Base-by-base conservation (phyloP, 2,113 vertebrate species). In the Dunckerocampus dactyliophorus region DNA sequence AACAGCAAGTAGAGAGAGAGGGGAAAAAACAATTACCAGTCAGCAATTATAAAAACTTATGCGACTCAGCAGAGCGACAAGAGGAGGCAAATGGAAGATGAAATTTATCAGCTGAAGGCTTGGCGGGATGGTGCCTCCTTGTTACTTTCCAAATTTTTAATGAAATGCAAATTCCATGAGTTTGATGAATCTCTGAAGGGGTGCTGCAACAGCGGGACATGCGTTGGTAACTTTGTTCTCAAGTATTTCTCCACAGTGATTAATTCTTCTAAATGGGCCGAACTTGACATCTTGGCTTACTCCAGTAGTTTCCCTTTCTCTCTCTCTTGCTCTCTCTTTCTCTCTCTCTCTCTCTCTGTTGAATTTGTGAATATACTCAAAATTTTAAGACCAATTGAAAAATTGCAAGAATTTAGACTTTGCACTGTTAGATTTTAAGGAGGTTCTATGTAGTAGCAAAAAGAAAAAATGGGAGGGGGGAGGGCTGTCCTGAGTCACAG, bases 141-240 rank as follows among this genome's bases (percentile, higher is more conserved):
- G 67, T 81, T 82, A 62, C 84, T 81, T 85, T 80, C 56, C 67
- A 64, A 79, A 79, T 77, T 34, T 79, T 74, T 84, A 86, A 87
- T 86, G 81, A 84, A 85, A 88, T 90, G 83, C 71, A 85, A 88
- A 88, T 76, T 80, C 68, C 48, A 16, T 74, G 77, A 84, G 83
- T 85, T 74, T 80, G 83, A 87, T 88, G 83, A 87, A 86, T 83
- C 87, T 77, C 84, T 34, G 45, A 80, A 75, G 39, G 86, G 83
- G 79, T 81, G 82, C 77, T 75, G 62, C 43, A 82, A 71, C 82
- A 75, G 82, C 71, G 60, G 80, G 89, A 72, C 65, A 73, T 71
- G 77, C 47, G 68, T 72, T 77, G 75, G 74, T 69, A 59, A 47
- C 52, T 69, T 63, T 76, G 72, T 78, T 86, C 65, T 63, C 72